Percentiles rank a stretch among this genome's conserved stretches.
These are phyloP conservation scores for Temnothorax unifasciatus DNA, from an alignment of 2,888 invertebrate species.

Conservation along the genomic window DNA sequence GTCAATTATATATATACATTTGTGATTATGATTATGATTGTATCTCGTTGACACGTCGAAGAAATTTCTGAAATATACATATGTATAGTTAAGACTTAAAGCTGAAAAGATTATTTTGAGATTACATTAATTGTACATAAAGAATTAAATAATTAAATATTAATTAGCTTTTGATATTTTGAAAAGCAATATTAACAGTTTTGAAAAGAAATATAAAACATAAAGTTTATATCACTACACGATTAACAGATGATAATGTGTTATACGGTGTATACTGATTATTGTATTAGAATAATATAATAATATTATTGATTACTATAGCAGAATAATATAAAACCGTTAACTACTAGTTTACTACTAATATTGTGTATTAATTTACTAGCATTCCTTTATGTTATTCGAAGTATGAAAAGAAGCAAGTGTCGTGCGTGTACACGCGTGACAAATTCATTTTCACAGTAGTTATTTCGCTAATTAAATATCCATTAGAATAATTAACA, in stretches of 20 bases:
- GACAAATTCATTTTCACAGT: background rate
- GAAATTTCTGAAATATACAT: background rate
- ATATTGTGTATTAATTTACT: background rate
- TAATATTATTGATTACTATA: constrained; percentile 19
- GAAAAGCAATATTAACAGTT: background rate
- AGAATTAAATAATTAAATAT: background rate
- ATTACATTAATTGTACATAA: background rate
- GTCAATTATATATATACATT: background rate
- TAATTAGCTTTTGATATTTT: background rate
- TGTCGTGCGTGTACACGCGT: background rate
- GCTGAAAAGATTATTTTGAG: background rate
- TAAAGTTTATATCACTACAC: background rate
- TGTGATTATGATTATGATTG: constrained; percentile 10
- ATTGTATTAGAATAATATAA: background rate
- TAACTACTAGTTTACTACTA: background rate
- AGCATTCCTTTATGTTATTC: background rate
- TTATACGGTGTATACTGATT: background rate
- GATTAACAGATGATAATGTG: background rate
- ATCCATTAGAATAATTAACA: constrained; percentile 23
- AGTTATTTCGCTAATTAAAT: constrained; percentile 12
- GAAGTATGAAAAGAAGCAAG: background rate
- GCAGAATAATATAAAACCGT: background rate
- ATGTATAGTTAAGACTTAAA: background rate
- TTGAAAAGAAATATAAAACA: background rate
- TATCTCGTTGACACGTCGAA: background rate